phyloP scores from a whole-genome alignment of 2,113 vertebrate genomes.

The Syngnathus scovelli region DNA sequence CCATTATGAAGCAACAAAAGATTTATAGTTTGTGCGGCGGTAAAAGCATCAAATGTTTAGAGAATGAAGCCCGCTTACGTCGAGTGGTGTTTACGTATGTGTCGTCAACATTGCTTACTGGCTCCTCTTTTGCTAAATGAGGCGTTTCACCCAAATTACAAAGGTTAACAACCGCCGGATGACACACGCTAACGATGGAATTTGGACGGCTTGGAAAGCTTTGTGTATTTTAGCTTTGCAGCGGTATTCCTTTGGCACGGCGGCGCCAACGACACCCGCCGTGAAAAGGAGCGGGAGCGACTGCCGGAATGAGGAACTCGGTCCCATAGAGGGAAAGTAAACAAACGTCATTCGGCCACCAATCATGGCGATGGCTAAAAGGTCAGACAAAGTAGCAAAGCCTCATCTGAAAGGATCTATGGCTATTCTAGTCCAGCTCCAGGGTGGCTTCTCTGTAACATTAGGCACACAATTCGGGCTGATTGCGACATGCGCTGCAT shows the following conservation, averaged over 20 bases:
- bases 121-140: constrained; percentile 32
- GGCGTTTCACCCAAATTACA: constrained; percentile 28
- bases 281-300: constrained; percentile 25
- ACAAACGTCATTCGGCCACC: constrained; percentile 56
- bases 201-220: constrained; percentile 22
- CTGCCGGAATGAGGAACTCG: constrained; percentile 29
- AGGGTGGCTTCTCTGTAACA: constrained; percentile 51
- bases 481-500: background rate
- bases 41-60: constrained; percentile 36
- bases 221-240: constrained; percentile 21
- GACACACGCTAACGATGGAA: constrained; percentile 25
- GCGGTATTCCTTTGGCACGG: constrained; percentile 24
- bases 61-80: constrained; percentile 33
- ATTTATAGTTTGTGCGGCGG: constrained; percentile 6
- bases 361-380: constrained; percentile 54
- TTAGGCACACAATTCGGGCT: constrained; percentile 18
- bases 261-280: constrained; percentile 5
- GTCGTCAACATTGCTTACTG: constrained; percentile 43
- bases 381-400: constrained; percentile 58
- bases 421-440: constrained; percentile 44
- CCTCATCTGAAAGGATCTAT: constrained; percentile 47
- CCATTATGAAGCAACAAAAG: constrained; percentile 15
- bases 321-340: constrained; percentile 41
- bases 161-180: constrained; percentile 25
- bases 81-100: constrained; percentile 24